Conservation (phyloP, 2,797 vertebrate species). For the Trachops cirrhosus region DNA sequence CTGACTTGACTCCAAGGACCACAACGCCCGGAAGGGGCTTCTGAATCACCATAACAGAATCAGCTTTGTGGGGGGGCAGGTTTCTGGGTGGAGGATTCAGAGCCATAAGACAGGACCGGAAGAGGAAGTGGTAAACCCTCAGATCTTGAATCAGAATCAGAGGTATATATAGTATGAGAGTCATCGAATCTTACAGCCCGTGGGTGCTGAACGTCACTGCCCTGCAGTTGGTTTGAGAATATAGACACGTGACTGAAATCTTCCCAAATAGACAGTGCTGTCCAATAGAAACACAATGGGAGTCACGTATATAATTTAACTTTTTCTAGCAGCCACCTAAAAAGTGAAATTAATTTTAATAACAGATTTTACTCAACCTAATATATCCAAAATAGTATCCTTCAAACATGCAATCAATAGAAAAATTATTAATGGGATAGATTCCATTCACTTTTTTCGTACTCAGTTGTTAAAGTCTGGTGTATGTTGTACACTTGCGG, state of each 20-base stretch:
- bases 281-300: neutral
- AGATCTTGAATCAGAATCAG: neutral
- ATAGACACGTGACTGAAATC: neutral
- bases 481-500: neutral
- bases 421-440: neutral
- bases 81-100: slow-evolving; percentile 55
- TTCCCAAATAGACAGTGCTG: accelerated
- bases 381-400: neutral
- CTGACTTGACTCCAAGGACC: neutral
- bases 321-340: neutral
- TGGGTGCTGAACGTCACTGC: neutral
- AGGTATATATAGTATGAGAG: accelerated
- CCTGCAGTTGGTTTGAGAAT: neutral
- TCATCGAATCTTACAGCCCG: neutral
- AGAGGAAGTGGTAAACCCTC: slow-evolving; percentile 56
- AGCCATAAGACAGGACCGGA: slow-evolving; percentile 55
- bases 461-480: neutral
- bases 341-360: neutral
- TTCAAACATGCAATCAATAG: neutral
- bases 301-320: neutral
- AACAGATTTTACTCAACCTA: neutral
- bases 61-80: neutral
- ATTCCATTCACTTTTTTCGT: neutral
- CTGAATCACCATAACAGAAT: slow-evolving; percentile 37
- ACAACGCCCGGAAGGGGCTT: neutral